Conservation (phyloP, 2,113 vertebrate species). For the Siniperca knerii region DNA sequence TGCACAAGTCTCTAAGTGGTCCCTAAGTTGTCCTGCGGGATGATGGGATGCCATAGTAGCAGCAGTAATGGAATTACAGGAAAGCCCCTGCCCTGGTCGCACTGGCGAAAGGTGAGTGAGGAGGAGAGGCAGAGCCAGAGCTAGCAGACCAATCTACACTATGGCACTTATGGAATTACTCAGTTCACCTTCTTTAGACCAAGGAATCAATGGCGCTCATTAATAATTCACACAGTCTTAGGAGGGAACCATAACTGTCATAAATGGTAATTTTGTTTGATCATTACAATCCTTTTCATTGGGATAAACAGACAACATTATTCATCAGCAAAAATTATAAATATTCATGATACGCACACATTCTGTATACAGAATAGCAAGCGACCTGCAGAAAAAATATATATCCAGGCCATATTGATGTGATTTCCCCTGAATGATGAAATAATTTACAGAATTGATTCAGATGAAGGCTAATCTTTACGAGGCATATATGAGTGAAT, state of each 20-base stretch:
- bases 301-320: conserved; percentile 80
- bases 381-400: conserved; percentile 51
- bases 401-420: conserved; percentile 60
- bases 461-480: conserved; percentile 75
- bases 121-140: conserved; percentile 37
- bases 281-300: conserved; percentile 80
- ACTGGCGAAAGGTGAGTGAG: conserved; percentile 67
- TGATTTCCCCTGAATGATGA: conserved; percentile 67
- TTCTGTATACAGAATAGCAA: conserved; percentile 62
- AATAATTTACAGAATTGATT: conserved; percentile 78
- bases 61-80: conserved; percentile 82
- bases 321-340: conserved; percentile 74
- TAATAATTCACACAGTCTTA: conserved; percentile 77
- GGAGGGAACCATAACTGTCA: conserved; percentile 78
- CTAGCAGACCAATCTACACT: conserved; percentile 70
- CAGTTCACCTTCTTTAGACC: conserved; percentile 66
- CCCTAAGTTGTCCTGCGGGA: conserved; percentile 81
- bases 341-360: conserved; percentile 70
- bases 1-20: conserved; percentile 79
- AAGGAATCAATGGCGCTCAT: conserved; percentile 74
- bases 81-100: conserved; percentile 71
- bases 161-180: conserved; percentile 77
- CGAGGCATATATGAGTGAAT: conserved; percentile 49
- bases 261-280: conserved; percentile 83
- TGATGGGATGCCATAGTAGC: conserved; percentile 78